A percentile compares a stretch with the other conserved stretches of the same genome.
Conservation (phyloP, 2,113 vertebrate genomes). For the Eurystomus gularis region DNA sequence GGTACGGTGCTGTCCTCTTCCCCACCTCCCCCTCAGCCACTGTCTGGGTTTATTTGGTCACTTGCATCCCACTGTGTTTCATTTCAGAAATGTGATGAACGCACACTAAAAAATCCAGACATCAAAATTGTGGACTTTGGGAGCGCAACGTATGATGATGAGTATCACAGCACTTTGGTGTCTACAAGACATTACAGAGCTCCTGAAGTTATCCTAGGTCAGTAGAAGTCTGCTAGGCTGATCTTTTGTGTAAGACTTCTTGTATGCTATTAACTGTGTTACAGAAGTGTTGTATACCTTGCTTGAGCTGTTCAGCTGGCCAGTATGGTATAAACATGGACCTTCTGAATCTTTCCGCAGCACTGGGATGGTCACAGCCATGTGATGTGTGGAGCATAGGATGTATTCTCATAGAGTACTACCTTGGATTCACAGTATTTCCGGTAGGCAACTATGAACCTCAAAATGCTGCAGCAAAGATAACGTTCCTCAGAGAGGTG, state of each 20-base stretch:
- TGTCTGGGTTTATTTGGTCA: neutral
- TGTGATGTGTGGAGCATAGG: constrained; percentile 89
- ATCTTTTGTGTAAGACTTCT: fast-evolving
- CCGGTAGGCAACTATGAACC: constrained; percentile 68
- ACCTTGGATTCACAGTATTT: constrained; percentile 86
- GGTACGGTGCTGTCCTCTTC: constrained; percentile 61
- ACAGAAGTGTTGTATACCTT: fast-evolving
- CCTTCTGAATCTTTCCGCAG: constrained; percentile 55
- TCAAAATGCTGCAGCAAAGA: fast-evolving
- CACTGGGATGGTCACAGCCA: constrained; percentile 85
- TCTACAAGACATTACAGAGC: constrained; percentile 87
- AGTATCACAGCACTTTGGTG: constrained; percentile 84
- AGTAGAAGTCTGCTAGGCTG: neutral
- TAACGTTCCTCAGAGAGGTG: neutral
- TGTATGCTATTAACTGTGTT: fast-evolving
- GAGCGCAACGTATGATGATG: constrained; percentile 85
- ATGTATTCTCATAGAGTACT: constrained; percentile 88
- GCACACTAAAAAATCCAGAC: constrained; percentile 80
- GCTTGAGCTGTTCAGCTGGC: neutral
- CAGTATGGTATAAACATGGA: neutral
- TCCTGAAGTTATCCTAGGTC: constrained; percentile 88
- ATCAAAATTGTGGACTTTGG: constrained; percentile 88
- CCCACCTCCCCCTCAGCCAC: too few species aligned
- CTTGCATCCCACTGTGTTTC: neutral
- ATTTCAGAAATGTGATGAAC: constrained; percentile 84